Conservation (phyloP, 2,888 invertebrate genomes). For the Polydesmus complanatus region DNA sequence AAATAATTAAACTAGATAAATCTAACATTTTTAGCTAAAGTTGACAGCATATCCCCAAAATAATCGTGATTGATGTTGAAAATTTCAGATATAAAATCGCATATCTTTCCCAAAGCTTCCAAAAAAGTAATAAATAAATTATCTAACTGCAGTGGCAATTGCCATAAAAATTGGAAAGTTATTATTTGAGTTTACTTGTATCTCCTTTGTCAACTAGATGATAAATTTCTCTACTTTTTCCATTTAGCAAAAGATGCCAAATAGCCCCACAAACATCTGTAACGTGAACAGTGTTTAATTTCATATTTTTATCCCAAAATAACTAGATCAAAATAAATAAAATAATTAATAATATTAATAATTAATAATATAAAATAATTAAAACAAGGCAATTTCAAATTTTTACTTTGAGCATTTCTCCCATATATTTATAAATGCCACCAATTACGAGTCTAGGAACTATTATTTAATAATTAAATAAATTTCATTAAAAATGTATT, state of each 20-base stretch:
- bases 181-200: conserved; percentile 38
- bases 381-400: neutral
- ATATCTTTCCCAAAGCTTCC: conserved; percentile 61
- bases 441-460: conserved; percentile 74
- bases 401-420: conserved; percentile 66
- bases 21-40: conserved; percentile 50
- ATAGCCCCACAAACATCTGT: conserved; percentile 67
- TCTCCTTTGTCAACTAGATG: conserved; percentile 70
- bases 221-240: conserved; percentile 46
- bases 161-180: neutral
- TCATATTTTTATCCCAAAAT: conserved; percentile 69
- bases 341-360: conserved; percentile 8
- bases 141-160: neutral
- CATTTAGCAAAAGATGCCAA: conserved; percentile 47
- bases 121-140: conserved; percentile 17
- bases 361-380: neutral
- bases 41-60: conserved; percentile 66
- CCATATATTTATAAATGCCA: conserved; percentile 71
- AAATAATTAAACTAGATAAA: conserved; percentile 26
- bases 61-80: conserved; percentile 78
- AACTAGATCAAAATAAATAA: conserved; percentile 32
- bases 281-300: conserved; percentile 77
- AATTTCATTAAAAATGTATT: neutral
- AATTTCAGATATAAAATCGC: conserved; percentile 61
- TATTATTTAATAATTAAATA: conserved; percentile 30